phyloP scores from a whole-genome alignment of 2,113 vertebrate species.

The Morone chrysops region DNA sequence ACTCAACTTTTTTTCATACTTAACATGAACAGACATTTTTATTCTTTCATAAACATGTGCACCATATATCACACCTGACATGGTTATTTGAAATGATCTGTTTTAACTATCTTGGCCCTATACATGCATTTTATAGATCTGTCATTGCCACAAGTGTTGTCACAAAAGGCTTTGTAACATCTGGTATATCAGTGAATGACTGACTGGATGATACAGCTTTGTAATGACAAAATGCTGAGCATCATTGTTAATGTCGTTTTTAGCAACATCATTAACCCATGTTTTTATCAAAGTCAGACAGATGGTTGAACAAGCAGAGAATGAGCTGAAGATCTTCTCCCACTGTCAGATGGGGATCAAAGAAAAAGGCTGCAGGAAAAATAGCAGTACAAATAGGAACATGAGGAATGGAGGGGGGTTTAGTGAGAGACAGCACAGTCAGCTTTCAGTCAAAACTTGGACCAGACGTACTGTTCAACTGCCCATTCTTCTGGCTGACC shows the following conservation, averaged over 20 bases:
- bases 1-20: not conserved
- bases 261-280: not conserved
- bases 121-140: not conserved
- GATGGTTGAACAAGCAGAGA: conserved; percentile 9
- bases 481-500: conserved; percentile 3
- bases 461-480: not conserved
- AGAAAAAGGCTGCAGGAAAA: not conserved
- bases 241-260: not conserved
- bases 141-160: not conserved
- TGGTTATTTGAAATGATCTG: not conserved
- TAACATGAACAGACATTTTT: not conserved
- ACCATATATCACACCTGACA: not conserved
- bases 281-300: conserved; percentile 17
- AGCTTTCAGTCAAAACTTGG: not conserved
- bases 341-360: not conserved
- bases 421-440: not conserved
- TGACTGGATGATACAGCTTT: not conserved
- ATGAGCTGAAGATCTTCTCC: not conserved
- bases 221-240: not conserved
- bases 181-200: not conserved
- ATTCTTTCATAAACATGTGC: not conserved
- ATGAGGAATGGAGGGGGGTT: not conserved
- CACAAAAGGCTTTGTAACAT: not conserved
- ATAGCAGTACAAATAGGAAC: not conserved
- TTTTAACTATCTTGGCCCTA: not conserved